Base-by-base conservation (phyloP, 2,888 invertebrate genomes). In the Brachylomia viminalis region DNA sequence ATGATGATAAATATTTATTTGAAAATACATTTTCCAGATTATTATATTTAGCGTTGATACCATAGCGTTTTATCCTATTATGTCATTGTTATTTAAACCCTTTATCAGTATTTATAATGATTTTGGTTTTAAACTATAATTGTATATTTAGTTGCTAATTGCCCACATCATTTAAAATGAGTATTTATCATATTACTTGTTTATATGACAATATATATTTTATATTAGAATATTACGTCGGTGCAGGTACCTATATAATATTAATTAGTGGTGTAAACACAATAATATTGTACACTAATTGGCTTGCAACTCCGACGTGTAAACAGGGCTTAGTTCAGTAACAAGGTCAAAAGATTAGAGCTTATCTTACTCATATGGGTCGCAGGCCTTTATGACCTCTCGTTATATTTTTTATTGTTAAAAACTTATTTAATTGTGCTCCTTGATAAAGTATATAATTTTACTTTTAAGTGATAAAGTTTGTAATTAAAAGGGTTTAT, bases 321-420 rank as follows among this genome's bases (percentile, higher is more conserved):
- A 86, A 89, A 89, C 79, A 89, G 68, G 45, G 77, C 77, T 83
- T 80, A 80, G 75, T 75, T 80, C 79, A 79, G 74, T 85, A 89
- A 87, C 88, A 89, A 88, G 88, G 89, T 87, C 86, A 85, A 69
- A 85, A 87, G 88, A 87, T 89, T 88, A 87, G 49, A 71, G 72
- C 85, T 89, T 89, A 90, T 90, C 90, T 84, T 73, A 72, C 79
- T 54, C 77, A 71, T 77, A 82, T 82, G 82, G 89, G 87, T 87
- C 86, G 76, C 23, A 75, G 73, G 81, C 83, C 68, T 84, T 80
- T 83, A 81, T 77, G 83, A 89, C 83, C 87, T 77, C 84, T 83
- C 79, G 77, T 88, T 86, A 85, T 80, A 72, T 38, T 64, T 85
- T 87, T 83, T 87, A 80, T 79, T 84, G 82, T 80, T 75, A 81